phyloP scores from a whole-genome alignment of 1,140 invertebrate genomes.

The Zaprionus taronus region DNA sequence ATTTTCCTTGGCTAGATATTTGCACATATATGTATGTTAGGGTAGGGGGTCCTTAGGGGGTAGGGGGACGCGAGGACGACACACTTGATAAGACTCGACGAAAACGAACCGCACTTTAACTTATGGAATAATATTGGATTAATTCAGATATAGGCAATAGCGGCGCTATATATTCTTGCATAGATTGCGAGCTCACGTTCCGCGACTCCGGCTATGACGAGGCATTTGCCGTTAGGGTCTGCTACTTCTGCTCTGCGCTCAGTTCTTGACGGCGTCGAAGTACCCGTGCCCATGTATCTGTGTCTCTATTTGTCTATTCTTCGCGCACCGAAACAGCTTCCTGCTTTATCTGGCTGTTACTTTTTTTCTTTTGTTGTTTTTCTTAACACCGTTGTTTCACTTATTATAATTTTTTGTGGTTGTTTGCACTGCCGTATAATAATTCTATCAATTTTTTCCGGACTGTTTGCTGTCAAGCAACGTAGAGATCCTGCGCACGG shows the following conservation, averaged over 20 bases:
- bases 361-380: constrained; percentile 11
- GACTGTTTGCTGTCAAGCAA: constrained; percentile 67
- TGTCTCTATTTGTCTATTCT: no score
- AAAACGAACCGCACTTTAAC: not conserved
- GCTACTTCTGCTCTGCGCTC: not conserved
- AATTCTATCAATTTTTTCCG: constrained; percentile 76
- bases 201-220: not conserved
- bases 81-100: not conserved
- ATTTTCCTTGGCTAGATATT: not conserved
- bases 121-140: constrained; percentile 23
- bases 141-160: not conserved
- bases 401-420: constrained; percentile 49
- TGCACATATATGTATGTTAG: not conserved
- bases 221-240: constrained; percentile 1
- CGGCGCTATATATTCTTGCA: not conserved
- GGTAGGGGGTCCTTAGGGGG: no score
- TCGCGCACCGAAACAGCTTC: constrained; percentile 26
- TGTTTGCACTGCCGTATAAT: constrained; percentile 67
- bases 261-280: not conserved
- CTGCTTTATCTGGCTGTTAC: constrained; percentile 4
- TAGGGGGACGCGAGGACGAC: not conserved
- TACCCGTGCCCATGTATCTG: not conserved
- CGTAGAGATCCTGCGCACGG: constrained; percentile 74
- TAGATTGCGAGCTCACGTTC: not conserved
- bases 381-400: constrained; percentile 53